Conservation (phyloP, 2,797 vertebrate species). For the Octomys mimax region DNA sequence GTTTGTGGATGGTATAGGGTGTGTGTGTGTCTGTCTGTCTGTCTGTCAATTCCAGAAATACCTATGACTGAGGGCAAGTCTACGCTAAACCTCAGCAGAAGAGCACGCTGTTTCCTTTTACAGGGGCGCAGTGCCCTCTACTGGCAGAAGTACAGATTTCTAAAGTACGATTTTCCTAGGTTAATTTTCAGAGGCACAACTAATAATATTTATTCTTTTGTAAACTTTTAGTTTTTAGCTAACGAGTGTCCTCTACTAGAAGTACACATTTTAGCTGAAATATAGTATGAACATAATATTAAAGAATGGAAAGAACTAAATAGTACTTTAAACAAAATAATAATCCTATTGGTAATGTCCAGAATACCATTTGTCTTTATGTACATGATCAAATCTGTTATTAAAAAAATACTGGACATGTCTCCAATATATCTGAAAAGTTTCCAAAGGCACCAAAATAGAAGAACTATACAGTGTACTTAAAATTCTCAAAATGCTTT, state of each 20-base stretch:
- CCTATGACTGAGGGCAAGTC: neutral
- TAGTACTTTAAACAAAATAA: neutral
- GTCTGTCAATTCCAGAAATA: neutral
- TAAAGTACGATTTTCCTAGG: neutral
- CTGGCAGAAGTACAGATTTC: conserved; percentile 8
- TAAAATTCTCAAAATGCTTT: neutral
- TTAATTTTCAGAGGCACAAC: conserved; percentile 6
- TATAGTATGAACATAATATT: neutral
- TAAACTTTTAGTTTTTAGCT: conserved; percentile 15
- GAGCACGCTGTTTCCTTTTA: neutral
- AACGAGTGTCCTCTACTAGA: neutral
- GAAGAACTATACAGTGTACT: neutral
- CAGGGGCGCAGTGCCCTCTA: conserved; percentile 71
- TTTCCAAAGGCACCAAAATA: neutral
- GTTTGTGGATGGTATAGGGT: neutral
- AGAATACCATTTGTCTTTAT: neutral
- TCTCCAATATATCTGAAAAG: neutral
- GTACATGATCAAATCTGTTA: neutral
- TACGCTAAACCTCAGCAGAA: neutral
- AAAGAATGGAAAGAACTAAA: conserved; percentile 2
- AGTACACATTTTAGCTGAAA: conserved; percentile 30
- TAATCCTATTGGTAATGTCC: neutral
- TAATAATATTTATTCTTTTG: neutral
- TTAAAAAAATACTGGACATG: neutral
- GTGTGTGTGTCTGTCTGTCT: neutral